Conservation (phyloP, 2,113 vertebrate species). For the Cyanoramphus novaezelandiae region DNA sequence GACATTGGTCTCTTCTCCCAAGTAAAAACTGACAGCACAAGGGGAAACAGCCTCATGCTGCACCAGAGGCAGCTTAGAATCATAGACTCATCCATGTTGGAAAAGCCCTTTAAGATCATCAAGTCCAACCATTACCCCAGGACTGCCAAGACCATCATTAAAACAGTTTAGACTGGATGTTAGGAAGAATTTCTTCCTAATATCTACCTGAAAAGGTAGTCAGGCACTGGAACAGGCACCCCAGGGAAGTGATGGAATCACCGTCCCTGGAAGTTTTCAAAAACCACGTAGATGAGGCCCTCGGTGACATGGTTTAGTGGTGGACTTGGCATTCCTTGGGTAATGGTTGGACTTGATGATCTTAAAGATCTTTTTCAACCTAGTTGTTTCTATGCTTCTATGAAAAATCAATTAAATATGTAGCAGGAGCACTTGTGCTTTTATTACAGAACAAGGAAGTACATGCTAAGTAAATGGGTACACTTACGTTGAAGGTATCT, state of each 20-base stretch:
- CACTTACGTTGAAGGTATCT: background rate
- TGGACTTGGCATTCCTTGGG: background rate
- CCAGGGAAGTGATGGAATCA: background rate
- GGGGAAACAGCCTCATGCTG: background rate
- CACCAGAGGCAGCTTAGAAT: background rate
- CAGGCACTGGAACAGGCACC: background rate
- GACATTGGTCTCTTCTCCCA: background rate
- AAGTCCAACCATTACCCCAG: background rate
- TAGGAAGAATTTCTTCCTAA: background rate
- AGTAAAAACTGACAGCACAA: background rate
- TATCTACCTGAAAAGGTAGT: background rate
- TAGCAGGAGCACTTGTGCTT: background rate
- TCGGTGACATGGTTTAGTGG: background rate
- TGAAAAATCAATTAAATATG: background rate
- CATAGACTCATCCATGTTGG: background rate
- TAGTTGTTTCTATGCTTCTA: background rate
- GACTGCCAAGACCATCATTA: background rate
- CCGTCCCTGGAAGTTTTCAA: background rate
- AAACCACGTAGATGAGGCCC: background rate
- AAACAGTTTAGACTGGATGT: background rate
- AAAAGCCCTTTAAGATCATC: background rate
- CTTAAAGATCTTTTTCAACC: background rate
- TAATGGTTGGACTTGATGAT: background rate
- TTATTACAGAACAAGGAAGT: background rate
- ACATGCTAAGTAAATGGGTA: background rate